Conservation (phyloP, 2,888 invertebrate species). For the Drosophila merina region DNA sequence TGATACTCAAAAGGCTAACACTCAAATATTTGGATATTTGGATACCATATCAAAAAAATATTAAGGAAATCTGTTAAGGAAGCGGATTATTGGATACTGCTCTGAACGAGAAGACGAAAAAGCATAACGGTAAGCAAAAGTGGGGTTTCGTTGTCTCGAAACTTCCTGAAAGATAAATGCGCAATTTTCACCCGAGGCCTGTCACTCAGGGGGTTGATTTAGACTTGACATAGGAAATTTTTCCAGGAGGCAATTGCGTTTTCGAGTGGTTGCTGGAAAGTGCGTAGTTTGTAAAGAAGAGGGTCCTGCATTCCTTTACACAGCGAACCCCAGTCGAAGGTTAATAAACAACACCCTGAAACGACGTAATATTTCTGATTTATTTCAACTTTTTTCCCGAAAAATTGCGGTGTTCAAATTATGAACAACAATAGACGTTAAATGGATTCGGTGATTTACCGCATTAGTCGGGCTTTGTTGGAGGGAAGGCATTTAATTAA, state of each 20-base stretch:
- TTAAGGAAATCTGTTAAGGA: neutral
- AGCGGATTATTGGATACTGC: constrained; percentile 14
- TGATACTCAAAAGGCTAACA: constrained; percentile 18
- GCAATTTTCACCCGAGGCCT: constrained; percentile 11
- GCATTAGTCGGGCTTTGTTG: constrained; percentile 6
- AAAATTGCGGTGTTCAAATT: constrained; percentile 10
- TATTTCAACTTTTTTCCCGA: neutral
- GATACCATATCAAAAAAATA: neutral
- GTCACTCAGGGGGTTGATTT: constrained; percentile 32
- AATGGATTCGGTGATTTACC: constrained; percentile 21
- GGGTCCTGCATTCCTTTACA: too few relatives aligned
- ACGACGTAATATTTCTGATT: neutral
- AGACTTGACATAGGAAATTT: constrained; percentile 3
- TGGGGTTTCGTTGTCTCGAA: neutral
- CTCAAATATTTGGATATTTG: constrained; percentile 17
- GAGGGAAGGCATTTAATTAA: neutral
- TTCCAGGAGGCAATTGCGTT: constrained; percentile 13
- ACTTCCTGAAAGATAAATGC: constrained; percentile 23
- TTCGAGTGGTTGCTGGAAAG: constrained; percentile 18
- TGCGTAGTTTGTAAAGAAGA: constrained; percentile 13
- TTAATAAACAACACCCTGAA: too few relatives aligned
- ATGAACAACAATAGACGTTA: constrained; percentile 20
- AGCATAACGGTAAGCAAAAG: constrained; percentile 52
- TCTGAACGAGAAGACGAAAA: constrained; percentile 22
- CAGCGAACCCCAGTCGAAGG: too few relatives aligned